A percentile compares a stretch with the other conserved stretches of the same genome.
phyloP scores from a whole-genome alignment of 2,113 vertebrate species.

The Pipa parva region DNA sequence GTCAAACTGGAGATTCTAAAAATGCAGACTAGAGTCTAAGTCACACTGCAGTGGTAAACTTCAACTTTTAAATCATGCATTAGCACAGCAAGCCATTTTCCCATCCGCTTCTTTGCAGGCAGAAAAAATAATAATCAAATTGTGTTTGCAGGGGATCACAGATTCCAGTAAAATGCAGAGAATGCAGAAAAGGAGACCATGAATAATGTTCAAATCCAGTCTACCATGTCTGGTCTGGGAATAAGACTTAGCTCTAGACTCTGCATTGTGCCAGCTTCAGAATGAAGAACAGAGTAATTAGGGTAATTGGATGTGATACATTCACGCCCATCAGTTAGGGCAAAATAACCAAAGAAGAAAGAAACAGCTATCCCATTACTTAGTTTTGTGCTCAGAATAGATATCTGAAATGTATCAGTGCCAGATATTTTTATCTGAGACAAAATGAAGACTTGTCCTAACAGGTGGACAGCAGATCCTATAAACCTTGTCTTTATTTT shows the following conservation, averaged over 20 bases:
- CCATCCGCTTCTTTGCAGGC: conserved; percentile 30
- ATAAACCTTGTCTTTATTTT: no score
- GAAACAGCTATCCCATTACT: background rate
- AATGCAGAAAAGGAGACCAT: conserved; percentile 40
- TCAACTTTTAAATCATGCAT: conserved; percentile 30
- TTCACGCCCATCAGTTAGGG: conserved; percentile 20
- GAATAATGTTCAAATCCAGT: conserved; percentile 33
- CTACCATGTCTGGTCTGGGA: conserved; percentile 29
- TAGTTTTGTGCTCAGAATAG: background rate
- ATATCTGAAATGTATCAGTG: background rate
- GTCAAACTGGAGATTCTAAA: background rate
- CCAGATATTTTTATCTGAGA: no score
- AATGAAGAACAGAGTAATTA: conserved; percentile 29
- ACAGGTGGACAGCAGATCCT: no score
- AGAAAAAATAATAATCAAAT: conserved; percentile 31
- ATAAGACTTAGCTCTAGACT: conserved; percentile 28
- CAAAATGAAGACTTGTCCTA: no score
- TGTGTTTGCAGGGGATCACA: conserved; percentile 30
- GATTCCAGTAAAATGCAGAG: conserved; percentile 37
- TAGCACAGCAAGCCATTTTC: conserved; percentile 31
- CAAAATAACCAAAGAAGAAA: background rate
- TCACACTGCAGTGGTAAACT: conserved; percentile 6
- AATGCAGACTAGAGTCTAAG: conserved; percentile 13
- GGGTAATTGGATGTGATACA: conserved; percentile 38
- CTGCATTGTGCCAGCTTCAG: conserved; percentile 15